Base-by-base conservation (phyloP, 2,888 invertebrate genomes). In the Chloromyia formosa region DNA sequence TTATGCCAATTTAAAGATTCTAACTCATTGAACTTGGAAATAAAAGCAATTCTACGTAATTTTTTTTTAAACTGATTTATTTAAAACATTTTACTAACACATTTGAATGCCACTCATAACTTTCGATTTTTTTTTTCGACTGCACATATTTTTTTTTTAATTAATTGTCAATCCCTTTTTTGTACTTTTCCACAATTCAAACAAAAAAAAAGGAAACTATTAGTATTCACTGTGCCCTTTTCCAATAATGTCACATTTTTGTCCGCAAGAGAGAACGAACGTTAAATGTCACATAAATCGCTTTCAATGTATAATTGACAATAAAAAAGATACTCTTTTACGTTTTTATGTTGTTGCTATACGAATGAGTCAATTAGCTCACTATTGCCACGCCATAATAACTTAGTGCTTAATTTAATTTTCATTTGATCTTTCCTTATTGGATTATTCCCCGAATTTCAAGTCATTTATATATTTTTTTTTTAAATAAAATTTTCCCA, bases 331-430 rank as follows among this genome's bases (percentile, higher is more conserved):
- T 12, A 20, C 10, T 49, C 14, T 7, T 66, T 66, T 49, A 49
- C 49, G 20, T 66, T 66, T 69, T 71, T 56, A 71, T 71, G 71
- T 71, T 71, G 71, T 71, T 58, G 71, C 42, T 69, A 40, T 35
- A 20, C 53, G 27, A 58, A 12, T 12, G 56, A 42, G 35, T 56
- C 20, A 58, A 40, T 56, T 35, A 16, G 58, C 58, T 71, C 45
- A 45, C 45, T 58, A 40, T 54, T 71, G 40, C 58, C 56, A 42
- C 16, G 69, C 69, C 12, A 54, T n/a, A n/a, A 53, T 56, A 58
- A 56, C 66, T 66, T 66, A 49, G 66, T 71, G 56, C 58, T 56
- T 71, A 40, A 56, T 35, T 56, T 35, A 35, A 35, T 22, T 56
- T 58, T 71, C 58, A 22, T 49, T 23, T 69, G 35, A 27, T 54